Evolutionary conservation across 2,113 vertebrate genomes (phyloP), one percentile per base, ranked within the genome.

Genomic region (Boulengeromyrus knoepffleri): DNA sequence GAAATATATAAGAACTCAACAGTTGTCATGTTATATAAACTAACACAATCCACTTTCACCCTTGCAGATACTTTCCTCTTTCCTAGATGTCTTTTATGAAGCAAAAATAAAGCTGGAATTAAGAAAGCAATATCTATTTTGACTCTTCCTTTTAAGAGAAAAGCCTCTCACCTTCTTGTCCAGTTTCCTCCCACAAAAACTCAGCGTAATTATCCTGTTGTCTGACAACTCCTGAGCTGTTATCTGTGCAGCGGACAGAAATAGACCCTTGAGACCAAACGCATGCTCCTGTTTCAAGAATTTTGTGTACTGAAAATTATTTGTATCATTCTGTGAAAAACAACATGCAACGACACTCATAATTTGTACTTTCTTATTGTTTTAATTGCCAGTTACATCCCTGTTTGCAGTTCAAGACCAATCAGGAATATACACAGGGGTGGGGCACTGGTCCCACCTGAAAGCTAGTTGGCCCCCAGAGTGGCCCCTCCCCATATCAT

Each of bases 171-270:
- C 99, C 97, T 99, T 99, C 95, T 99, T 99, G 94, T 99, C 99
- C 95, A 99, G 96, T 92, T 98, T 99, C 91, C 97, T 96, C 94
- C 98, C 99, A 0, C 97, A 98, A 96, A 99, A 94, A 91, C 95
- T 98, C 92, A 99, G 94, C 0, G 97, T 99, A 93, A 99, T 98
- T 96, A 99, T 98, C 89, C 98, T 98, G 96, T 99, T 99, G 94
- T 99, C 98, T 0, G 98, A 99, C 92, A 99, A 96, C 94, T 99
- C 99, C 94, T 99, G 98, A 83, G 98, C 98, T 87, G 98, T 97
- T 91, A 99, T 97, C 99, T 99, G 91, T 10, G 91, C 90, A n/a
- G 91, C 91, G 93, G 90, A 50, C 90, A 46, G 74, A 92, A 90
- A 91, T 50, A 62, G 17, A 92, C 27, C 85, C 5, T 89, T 88